These are phyloP conservation scores for Drosophila auraria DNA, from an alignment of 1,140 invertebrate species.

Conservation along the genomic window DNA sequence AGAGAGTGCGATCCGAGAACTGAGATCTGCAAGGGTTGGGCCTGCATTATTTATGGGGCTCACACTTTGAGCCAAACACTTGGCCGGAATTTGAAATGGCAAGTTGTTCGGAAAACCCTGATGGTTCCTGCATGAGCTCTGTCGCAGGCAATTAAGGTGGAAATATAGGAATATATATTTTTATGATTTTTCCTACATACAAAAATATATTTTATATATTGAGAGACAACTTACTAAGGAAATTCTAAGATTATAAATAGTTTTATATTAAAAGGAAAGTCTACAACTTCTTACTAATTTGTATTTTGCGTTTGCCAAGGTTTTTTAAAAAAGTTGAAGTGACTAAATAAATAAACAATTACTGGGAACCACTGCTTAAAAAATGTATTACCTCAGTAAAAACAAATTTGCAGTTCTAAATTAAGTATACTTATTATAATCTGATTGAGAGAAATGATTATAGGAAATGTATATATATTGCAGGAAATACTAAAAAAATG, in stretches of 20 bases:
- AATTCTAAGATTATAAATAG: no score
- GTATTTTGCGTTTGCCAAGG: rapidly evolving
- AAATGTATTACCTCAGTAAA: no score
- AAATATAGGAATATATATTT: background rate
- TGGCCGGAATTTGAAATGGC: conserved; percentile 42
- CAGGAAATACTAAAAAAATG: background rate
- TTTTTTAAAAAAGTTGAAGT: no score
- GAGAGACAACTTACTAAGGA: no score
- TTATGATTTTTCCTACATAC: no score
- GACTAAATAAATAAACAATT: background rate
- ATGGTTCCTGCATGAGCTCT: conserved; percentile 8
- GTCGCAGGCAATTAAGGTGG: conserved; percentile 5
- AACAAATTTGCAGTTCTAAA: no score
- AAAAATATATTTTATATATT: no score
- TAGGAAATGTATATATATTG: background rate
- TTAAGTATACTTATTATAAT: no score
- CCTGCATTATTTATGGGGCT: conserved; percentile 61
- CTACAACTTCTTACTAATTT: background rate
- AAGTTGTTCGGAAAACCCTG: conserved; percentile 36
- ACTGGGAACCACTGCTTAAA: background rate
- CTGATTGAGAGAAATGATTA: background rate
- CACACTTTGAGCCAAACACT: conserved; percentile 39
- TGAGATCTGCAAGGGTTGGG: conserved; percentile 18
- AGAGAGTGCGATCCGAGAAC: background rate
- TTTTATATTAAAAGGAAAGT: no score